These are phyloP conservation scores for Coelogynopora nodosa DNA, from an alignment of 2,888 invertebrate species.

Conservation along the genomic window DNA sequence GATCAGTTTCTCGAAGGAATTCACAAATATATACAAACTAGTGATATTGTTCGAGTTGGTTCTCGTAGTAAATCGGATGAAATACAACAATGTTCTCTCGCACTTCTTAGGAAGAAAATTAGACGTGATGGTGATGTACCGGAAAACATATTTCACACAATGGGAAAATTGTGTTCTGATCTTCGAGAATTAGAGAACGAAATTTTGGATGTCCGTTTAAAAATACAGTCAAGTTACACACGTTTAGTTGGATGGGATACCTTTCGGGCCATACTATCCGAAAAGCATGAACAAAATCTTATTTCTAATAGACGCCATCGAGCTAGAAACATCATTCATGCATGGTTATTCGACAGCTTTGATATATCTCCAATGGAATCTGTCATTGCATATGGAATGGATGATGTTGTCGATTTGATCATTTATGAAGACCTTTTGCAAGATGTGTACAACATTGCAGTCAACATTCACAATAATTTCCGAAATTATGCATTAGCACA, in stretches of 20 bases:
- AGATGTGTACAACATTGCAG: not conserved
- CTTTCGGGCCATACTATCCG: not conserved
- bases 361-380: not conserved
- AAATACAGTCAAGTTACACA: not conserved
- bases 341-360: not conserved
- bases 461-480: not conserved
- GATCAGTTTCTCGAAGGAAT: constrained; percentile 75
- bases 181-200: not conserved
- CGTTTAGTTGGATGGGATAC: not conserved
- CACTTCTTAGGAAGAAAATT: not conserved
- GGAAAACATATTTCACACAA: not conserved
- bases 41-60: constrained; percentile 50
- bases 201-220: not conserved
- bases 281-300: not conserved
- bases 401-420: not conserved
- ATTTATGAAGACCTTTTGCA: not conserved
- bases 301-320: not conserved
- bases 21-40: not conserved
- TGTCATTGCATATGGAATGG: not conserved
- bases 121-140: not conserved
- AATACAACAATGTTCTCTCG: not conserved
- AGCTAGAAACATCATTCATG: not conserved
- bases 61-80: constrained; percentile 44
- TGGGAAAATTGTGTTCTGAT: not conserved
- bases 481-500: no score